A percentile compares a stretch with the other conserved stretches of the same genome.
phyloP scores from a whole-genome alignment of 2,113 vertebrate species.

The Eolophus roseicapilla region DNA sequence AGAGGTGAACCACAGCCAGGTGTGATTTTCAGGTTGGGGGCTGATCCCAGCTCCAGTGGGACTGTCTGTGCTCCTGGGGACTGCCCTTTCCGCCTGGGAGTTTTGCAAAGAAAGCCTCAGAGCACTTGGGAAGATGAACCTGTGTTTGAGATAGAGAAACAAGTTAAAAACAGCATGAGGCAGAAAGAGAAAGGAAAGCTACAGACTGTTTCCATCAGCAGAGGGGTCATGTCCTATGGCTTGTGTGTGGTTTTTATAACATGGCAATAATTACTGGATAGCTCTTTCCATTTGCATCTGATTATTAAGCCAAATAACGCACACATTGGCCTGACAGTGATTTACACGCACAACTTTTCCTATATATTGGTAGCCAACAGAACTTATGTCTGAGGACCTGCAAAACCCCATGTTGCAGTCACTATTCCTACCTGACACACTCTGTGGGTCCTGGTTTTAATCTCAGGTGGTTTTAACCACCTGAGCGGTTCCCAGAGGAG shows the following conservation, averaged over 20 bases:
- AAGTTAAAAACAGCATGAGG: neutral
- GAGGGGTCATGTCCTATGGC: neutral
- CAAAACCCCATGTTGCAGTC: neutral
- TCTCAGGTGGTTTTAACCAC: neutral
- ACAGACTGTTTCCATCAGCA: neutral
- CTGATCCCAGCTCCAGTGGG: neutral
- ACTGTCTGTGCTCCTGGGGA: neutral
- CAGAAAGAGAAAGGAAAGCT: neutral
- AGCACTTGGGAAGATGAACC: neutral
- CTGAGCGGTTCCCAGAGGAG: neutral
- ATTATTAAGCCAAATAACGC: conserved; percentile 3
- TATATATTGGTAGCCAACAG: neutral
- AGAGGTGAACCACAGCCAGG: neutral
- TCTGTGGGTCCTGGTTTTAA: neutral
- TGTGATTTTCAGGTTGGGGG: neutral
- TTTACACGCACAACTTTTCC: neutral
- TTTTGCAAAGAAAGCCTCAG: neutral
- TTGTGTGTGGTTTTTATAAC: neutral
- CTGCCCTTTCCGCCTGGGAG: neutral
- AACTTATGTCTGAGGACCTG: neutral
- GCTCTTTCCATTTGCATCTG: neutral
- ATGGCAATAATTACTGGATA: neutral
- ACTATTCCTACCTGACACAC: neutral
- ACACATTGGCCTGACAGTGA: neutral
- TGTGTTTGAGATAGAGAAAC: neutral